phyloP scores from a whole-genome alignment of 2,113 vertebrate species.

The Paradoxurus hermaphroditus region DNA sequence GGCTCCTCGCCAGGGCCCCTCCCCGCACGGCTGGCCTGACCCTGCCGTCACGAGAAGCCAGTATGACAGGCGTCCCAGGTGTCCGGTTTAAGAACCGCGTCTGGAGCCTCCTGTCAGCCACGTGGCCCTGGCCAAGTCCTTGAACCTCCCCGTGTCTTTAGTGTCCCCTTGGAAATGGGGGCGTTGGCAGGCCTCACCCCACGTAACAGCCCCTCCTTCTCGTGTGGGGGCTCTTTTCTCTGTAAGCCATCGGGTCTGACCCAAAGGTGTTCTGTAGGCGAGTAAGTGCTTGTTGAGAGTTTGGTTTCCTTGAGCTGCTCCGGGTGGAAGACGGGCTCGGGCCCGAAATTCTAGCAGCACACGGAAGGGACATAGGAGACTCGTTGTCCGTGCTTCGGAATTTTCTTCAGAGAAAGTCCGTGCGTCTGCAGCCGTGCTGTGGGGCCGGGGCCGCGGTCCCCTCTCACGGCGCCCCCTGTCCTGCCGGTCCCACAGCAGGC shows the following conservation, averaged over 20 bases:
- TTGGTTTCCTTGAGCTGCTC: not conserved
- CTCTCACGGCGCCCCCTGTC: not conserved
- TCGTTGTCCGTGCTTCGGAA: fast-evolving
- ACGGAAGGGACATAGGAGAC: fast-evolving
- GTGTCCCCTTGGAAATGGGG: not conserved
- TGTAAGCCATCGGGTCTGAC: not conserved
- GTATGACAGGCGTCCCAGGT: not conserved
- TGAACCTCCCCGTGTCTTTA: not conserved
- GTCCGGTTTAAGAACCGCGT: too few species aligned
- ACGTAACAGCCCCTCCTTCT: too few species aligned
- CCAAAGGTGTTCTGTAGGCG: too few species aligned
- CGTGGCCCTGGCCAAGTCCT: too few species aligned
- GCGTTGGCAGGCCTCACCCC: not conserved
- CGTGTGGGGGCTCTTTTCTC: not conserved
- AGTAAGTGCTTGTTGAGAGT: not conserved
- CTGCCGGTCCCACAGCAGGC: fast-evolving
- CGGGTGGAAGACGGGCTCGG: too few species aligned
- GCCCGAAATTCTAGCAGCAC: not conserved
- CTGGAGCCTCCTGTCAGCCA: not conserved
- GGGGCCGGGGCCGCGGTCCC: not conserved
- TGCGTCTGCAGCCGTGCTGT: fast-evolving
- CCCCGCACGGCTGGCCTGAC: too few species aligned
- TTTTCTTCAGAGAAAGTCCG: not conserved
- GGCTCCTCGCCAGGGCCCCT: not conserved
- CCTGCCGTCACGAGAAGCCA: not conserved